Base-by-base conservation (phyloP, 2,888 invertebrate species). In the Chaetoderma sp. region DNA sequence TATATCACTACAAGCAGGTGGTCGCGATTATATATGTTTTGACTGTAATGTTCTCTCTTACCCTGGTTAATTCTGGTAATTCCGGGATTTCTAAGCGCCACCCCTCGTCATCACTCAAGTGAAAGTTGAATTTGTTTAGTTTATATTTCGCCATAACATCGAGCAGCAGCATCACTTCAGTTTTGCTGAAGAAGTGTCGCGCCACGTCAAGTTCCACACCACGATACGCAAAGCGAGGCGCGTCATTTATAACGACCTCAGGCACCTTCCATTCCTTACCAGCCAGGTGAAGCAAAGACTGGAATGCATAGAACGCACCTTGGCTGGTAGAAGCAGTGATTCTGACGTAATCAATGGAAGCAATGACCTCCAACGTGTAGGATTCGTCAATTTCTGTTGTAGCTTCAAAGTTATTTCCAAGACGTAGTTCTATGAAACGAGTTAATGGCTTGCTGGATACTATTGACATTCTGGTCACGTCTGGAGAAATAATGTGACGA, bases 21-120 rank as follows among this genome's bases (percentile, higher is more conserved):
- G n/a, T n/a, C n/a, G n/a, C n/a, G n/a, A n/a, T n/a, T n/a, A n/a
- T n/a, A n/a, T n/a, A n/a, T n/a, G n/a, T n/a, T n/a, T n/a, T n/a
- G n/a, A n/a, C n/a, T n/a, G n/a, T n/a, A n/a, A n/a, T n/a, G n/a
- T n/a, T n/a, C n/a, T 27, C 21, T 21, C 60, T 25, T 63, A 84
- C 84, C 70, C 77, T 52, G 2, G 82, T 84, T 4, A 85, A 70
- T 67, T 84, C 83, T 16, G 78, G 77, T 16, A 85, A 62, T 1
- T 78, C 84, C 0, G 80, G 82, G 1, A 85, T 83, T 61, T 85
- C 80, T 0, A 85, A 67, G 27, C 85, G 68, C 84, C 84, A 85
- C 0, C 82, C 85, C 65, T 85, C 83, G 66, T 85, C 85, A 47
- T 85, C 85, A 1, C 82, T 72, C 23, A 85, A 64, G 67, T 85